Base-by-base conservation (phyloP, 2,113 vertebrate genomes). In the Hyla sarda region DNA sequence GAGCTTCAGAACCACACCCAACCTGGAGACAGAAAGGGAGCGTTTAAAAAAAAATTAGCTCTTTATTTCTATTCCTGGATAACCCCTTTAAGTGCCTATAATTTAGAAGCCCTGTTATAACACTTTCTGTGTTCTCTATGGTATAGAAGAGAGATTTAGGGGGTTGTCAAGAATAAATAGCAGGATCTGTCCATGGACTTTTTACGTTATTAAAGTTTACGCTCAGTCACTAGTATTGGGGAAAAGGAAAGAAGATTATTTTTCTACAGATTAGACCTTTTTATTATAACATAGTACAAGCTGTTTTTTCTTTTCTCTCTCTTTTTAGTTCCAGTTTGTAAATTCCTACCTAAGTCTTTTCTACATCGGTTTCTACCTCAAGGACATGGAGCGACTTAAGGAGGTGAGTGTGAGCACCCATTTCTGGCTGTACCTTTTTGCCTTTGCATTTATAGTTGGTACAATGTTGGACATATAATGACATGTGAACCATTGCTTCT, bases 281-380 rank as follows among this genome's bases (percentile, higher is more conserved):
- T 32, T 5, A 16, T n/a, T n/a, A 16, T 6, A 65, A 32, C 25
- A 7, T 6, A 17, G 28, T 13, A 65, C 60, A 65, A 11, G 41
- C 13, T 60, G 56, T 81, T 23, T 47, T 1, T n/a, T 32, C 71
- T 12, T n/a, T 65, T 65, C 34, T 41, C 3, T 85, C 4, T 69
- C 16, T 34, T 25, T 48, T 37, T 30, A 99, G 98, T 99, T 99
- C 93, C 98, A 99, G 92, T 99, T 99, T 92, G 95, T 99, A 94
- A 99, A 99, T 94, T 99, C 98, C 60, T 99, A 99, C 95, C 96
- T 99, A 94, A 99, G 98, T 95, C 97, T 99, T 95, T 99, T 99
- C 95, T 99, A 99, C 94, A 99, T 99, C 77, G 98, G 97, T 90
- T 99, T 99, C 98, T 99, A 99, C 97, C 98, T 99, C 97, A 99